phyloP scores from a whole-genome alignment of 2,797 vertebrate species.

The Sparus aurata region DNA sequence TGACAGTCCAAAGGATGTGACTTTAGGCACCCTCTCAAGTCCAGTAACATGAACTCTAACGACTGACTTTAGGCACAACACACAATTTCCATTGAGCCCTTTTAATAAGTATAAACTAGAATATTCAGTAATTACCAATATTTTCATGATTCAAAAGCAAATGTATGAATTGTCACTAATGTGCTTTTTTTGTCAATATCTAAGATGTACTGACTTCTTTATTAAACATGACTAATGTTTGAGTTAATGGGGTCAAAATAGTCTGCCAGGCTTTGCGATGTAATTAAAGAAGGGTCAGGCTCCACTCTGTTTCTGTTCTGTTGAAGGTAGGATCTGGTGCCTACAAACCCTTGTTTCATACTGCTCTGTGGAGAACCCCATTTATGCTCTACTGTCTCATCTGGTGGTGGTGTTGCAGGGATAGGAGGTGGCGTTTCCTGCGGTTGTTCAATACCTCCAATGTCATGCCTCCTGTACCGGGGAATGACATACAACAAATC shows the following conservation, averaged over 20 bases:
- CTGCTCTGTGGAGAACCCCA: conserved; percentile 57
- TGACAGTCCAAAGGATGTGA: too few species aligned
- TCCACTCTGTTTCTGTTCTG: conserved; percentile 74
- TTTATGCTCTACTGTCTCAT: conserved; percentile 44
- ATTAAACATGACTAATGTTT: conserved; percentile 59
- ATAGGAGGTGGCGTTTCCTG: conserved; percentile 55
- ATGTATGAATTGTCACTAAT: conserved; percentile 1
- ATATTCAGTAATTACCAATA: neutral
- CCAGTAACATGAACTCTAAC: too few species aligned
- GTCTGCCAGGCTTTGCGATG: neutral
- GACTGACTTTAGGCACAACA: too few species aligned
- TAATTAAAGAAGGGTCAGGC: conserved; percentile 45
- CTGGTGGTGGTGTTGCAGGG: conserved; percentile 47
- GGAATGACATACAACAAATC: conserved; percentile 50
- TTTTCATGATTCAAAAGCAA: neutral
- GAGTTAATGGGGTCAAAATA: conserved; percentile 40
- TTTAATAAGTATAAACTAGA: neutral
- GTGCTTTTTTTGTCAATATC: conserved; percentile 12
- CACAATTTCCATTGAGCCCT: too few species aligned
- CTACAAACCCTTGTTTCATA: conserved; percentile 50
- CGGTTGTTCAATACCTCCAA: conserved; percentile 21
- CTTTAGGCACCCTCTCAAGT: too few species aligned
- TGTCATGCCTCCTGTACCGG: conserved; percentile 49
- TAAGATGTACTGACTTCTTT: neutral
- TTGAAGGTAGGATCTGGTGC: conserved; percentile 63